Evolutionary conservation across 2,888 invertebrate genomes (phyloP).

Genomic region (Erynnis tages): DNA sequence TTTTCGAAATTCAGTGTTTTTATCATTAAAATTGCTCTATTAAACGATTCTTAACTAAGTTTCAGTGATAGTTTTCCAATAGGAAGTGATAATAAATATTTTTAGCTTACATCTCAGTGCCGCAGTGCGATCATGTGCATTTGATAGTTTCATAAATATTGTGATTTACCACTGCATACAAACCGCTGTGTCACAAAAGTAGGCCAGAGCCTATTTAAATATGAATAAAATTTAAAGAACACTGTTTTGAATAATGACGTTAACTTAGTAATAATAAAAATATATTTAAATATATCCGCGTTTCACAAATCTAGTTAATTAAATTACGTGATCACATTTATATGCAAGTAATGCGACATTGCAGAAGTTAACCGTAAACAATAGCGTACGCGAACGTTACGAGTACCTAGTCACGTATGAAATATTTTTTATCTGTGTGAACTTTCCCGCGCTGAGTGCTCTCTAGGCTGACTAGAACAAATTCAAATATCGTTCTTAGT

Average conservation of each 20-base stretch:
- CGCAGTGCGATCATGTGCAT: slow-evolving; percentile 65
- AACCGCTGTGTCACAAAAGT: slow-evolving; percentile 20
- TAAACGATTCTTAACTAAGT: slow-evolving; percentile 23
- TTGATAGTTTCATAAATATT: slow-evolving; percentile 24
- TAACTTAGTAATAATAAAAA: too few species aligned
- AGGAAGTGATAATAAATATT: not conserved
- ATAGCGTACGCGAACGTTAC: slow-evolving; percentile 17
- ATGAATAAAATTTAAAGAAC: not conserved
- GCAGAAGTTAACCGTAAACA: slow-evolving; percentile 23
- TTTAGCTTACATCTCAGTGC: slow-evolving; percentile 40
- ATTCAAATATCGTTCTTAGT: slow-evolving; percentile 14
- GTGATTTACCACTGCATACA: slow-evolving; percentile 22
- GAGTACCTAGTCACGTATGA: slow-evolving; percentile 17
- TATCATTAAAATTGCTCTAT: slow-evolving; percentile 20
- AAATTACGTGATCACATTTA: slow-evolving; percentile 21
- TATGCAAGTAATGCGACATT: slow-evolving; percentile 18
- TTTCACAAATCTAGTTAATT: slow-evolving; percentile 10
- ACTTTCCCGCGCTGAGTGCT: slow-evolving; percentile 23
- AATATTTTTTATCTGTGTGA: slow-evolving; percentile 15
- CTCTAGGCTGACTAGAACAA: slow-evolving; percentile 6
- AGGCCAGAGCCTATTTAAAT: slow-evolving; percentile 34
- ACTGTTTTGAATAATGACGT: too few species aligned
- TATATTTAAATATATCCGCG: not conserved
- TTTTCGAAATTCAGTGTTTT: slow-evolving; percentile 30
- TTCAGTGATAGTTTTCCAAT: slow-evolving; percentile 29